Evolutionary conservation across 1,140 invertebrate species (phyloP).

Genomic region (Drosophila lacertosa): DNA sequence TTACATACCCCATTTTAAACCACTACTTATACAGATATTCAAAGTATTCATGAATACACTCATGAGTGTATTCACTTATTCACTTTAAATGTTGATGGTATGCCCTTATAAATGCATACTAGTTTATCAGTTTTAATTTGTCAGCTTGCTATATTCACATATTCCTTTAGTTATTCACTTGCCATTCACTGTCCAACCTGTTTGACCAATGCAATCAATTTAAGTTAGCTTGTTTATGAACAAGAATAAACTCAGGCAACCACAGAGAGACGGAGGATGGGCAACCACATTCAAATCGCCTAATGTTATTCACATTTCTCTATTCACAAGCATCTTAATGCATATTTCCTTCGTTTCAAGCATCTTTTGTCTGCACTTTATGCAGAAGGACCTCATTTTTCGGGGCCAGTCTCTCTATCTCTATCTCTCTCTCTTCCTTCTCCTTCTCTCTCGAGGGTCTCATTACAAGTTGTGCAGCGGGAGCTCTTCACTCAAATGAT

Average conservation of each 20-base stretch:
- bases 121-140: too few species aligned
- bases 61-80: slow-evolving; percentile 15
- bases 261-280: not conserved
- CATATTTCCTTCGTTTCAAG: slow-evolving; percentile 17
- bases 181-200: slow-evolving; percentile 11
- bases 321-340: slow-evolving; percentile 35
- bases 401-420: not conserved
- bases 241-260: too few species aligned
- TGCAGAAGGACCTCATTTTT: slow-evolving; percentile 45
- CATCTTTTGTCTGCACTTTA: slow-evolving; percentile 38
- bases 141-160: too few species aligned
- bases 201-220: slow-evolving; percentile 31
- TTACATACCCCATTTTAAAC: not conserved
- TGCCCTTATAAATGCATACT: not conserved
- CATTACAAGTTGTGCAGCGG: slow-evolving; percentile 37
- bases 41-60: not conserved
- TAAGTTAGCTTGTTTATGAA: not conserved
- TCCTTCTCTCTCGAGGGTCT: slow-evolving; percentile 45
- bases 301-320: slow-evolving; percentile 29
- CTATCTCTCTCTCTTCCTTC: slow-evolving; percentile 19
- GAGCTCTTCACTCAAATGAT: slow-evolving; percentile 42
- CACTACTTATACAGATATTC: not conserved
- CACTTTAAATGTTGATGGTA: not conserved
- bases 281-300: slow-evolving; percentile 13
- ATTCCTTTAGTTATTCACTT: slow-evolving; percentile 14